Evolutionary conservation across 2,113 vertebrate genomes (phyloP).

Genomic region (Paedocypris sp.): DNA sequence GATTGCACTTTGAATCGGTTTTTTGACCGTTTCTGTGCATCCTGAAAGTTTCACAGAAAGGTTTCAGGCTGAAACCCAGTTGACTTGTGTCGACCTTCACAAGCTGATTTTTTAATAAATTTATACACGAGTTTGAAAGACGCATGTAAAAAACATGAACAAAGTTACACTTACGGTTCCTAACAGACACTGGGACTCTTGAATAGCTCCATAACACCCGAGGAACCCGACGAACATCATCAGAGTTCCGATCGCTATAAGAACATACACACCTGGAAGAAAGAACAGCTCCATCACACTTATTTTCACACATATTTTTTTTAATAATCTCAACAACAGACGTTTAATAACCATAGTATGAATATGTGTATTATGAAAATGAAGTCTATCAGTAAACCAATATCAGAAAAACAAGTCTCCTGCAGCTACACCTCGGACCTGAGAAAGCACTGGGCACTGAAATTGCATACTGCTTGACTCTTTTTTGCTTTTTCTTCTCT

Average conservation of each 20-base stretch:
- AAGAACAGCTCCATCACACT: background rate
- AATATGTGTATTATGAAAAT: background rate
- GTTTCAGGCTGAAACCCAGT: no score
- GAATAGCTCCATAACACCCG: constrained; percentile 93
- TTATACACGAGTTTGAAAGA: no score
- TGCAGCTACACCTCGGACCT: no score
- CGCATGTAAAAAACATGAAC: background rate
- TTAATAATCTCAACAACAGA: no score
- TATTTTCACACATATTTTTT: background rate
- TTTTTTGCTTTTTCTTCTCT: no score
- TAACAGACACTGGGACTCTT: constrained; percentile 94
- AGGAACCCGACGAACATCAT: constrained; percentile 99
- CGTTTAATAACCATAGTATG: background rate
- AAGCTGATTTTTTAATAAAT: background rate
- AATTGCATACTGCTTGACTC: no score
- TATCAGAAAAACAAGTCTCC: no score
- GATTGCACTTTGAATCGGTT: no score
- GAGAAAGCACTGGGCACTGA: no score
- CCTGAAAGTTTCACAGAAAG: no score
- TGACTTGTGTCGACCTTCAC: background rate
- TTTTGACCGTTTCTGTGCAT: no score
- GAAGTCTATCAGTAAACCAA: no score
- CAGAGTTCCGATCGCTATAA: constrained; percentile 85
- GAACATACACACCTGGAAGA: constrained; percentile 80
- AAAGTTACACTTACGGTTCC: constrained; percentile 73